phyloP scores from a whole-genome alignment of 2,888 invertebrate species.

The Digitonthophagus gazella region DNA sequence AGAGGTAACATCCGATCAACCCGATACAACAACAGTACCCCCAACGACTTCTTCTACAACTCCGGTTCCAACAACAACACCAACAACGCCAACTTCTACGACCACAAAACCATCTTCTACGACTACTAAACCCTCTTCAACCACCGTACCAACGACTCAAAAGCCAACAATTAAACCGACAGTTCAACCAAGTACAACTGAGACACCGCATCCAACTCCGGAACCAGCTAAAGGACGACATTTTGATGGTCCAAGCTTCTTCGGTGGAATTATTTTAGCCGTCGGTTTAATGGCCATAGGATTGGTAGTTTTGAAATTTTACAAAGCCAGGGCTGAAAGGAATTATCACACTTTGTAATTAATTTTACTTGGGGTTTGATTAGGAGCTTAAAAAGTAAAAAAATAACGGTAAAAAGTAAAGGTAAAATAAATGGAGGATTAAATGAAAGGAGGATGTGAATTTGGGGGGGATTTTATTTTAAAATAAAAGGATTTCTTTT shows the following conservation, averaged over 20 bases:
- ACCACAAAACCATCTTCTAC: neutral
- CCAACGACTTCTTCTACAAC: neutral
- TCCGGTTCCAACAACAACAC: neutral
- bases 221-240: constrained; percentile 48
- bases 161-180: constrained; percentile 39
- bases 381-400: too few species aligned
- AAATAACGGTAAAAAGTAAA: too few species aligned
- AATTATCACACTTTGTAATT: constrained; percentile 86
- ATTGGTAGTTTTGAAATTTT: constrained; percentile 83
- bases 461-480: too few species aligned
- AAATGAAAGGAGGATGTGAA: too few species aligned
- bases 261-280: constrained; percentile 83
- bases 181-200: constrained; percentile 29
- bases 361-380: neutral
- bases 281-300: constrained; percentile 76
- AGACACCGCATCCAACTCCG: constrained; percentile 34
- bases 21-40: neutral
- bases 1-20: neutral
- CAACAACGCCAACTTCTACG: constrained; percentile 11
- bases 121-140: constrained; percentile 30
- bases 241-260: constrained; percentile 75
- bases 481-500: constrained; percentile 4
- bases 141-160: constrained; percentile 34
- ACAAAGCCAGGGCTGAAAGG: constrained; percentile 78
- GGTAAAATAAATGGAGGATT: too few species aligned